phyloP scores from a whole-genome alignment of 2,888 invertebrate species.

The Drosophila acutilabella region DNA sequence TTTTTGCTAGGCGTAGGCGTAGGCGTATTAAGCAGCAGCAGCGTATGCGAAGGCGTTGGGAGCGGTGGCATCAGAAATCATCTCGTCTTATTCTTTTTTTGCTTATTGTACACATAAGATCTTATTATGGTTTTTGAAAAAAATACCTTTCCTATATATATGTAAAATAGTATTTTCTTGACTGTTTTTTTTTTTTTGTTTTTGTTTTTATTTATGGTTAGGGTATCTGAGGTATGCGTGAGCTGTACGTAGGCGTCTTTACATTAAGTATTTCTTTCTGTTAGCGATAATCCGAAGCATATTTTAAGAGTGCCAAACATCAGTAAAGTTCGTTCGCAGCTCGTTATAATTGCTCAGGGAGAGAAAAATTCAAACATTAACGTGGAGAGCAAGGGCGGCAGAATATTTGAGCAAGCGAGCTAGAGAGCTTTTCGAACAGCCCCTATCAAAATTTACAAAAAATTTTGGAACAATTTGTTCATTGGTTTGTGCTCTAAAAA shows the following conservation, averaged over 20 bases:
- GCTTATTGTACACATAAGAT: constrained; percentile 18
- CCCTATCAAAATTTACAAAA: not conserved
- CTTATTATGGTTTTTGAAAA: constrained; percentile 11
- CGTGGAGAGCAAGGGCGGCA: not conserved
- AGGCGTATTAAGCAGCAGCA: constrained; percentile 65
- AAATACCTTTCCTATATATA: no score
- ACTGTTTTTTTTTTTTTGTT: constrained; percentile 2
- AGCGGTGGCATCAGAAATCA: constrained; percentile 37
- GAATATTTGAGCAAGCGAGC: not conserved
- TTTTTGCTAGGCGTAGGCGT: constrained; percentile 55
- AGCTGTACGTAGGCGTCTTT: constrained; percentile 56
- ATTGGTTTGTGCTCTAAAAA: constrained; percentile 59
- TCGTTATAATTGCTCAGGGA: constrained; percentile 25
- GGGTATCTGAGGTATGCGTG: constrained; percentile 48
- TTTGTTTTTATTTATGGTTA: constrained; percentile 19
- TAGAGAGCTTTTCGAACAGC: constrained; percentile 3
- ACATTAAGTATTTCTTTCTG: constrained; percentile 29
- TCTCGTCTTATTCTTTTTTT: constrained; percentile 29
- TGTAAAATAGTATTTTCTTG: no score
- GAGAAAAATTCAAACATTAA: constrained; percentile 6
- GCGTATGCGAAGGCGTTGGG: constrained; percentile 35
- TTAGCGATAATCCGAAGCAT: constrained; percentile 85
- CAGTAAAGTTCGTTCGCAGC: constrained; percentile 74
- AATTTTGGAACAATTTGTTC: constrained; percentile 68
- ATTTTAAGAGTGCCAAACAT: constrained; percentile 84